Evolutionary conservation across 1,140 invertebrate genomes (phyloP), one percentile per base, ranked within the genome.

Genomic region (Sesamia nonagrioides): DNA sequence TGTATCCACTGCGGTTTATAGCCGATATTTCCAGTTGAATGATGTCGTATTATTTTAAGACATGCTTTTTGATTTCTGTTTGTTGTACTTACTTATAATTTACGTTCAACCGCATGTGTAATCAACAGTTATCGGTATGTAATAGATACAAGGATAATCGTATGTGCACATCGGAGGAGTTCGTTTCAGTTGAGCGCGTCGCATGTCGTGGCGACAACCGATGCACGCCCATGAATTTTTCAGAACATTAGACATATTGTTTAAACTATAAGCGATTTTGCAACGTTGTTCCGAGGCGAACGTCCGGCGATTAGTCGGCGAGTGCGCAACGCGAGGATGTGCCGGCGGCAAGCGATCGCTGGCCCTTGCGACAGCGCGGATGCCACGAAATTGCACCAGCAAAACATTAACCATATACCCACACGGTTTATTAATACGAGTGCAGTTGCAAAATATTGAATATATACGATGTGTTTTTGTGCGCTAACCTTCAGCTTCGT

Each of bases 281-380:
- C 87, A 93, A 90, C 82, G 80, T 84, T 84, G 84, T 90, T 91
- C 90, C 88, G 86, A 84, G 83, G 84, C 89, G 87, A 74, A 90
- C 90, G 86, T 94, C 92, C 92, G 92, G 91, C 89, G 85, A 92
- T 92, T 92, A 89, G 86, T 58, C 50, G 18, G 81, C 83, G 82
- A 86, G 81, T 89, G 85, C 92, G 91, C 91, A 91, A 92, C 82
- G 82, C 87, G 88, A 91, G 91, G 92, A 92, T 94, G 91, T 86
- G 86, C 90, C 69, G 74, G 77, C 72, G 78, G 78, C 82, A 83
- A 82, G 81, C 84, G 87, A 86, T 75, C 87, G 87, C 80, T 56
- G 80, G 61, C 79, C 78, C 89, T 94, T 94, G 88, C 92, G 92
- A 91, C 90, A 94, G 86, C 89, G 89, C 91, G 91, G 91, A 93